A percentile compares a stretch with the other conserved stretches of the same genome.
Conservation (phyloP, 1,140 invertebrate genomes). For the Forficula auricularia region DNA sequence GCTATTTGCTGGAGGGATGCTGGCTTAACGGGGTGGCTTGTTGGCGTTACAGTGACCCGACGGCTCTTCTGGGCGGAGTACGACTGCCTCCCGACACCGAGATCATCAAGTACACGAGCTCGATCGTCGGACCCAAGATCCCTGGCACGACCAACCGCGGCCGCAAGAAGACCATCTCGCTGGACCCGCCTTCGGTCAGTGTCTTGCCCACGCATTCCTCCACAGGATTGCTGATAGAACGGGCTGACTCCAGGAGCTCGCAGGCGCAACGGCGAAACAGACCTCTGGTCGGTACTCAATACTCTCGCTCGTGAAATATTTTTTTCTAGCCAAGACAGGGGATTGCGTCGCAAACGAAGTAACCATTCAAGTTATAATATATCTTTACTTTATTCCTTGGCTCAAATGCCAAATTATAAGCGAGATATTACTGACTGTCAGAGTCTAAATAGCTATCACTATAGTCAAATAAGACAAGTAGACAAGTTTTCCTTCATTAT, state of each 20-base stretch:
- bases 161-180: slow-evolving; percentile 67
- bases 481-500: no score
- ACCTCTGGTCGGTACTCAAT: neutral
- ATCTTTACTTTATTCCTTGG: no score
- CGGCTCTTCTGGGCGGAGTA: slow-evolving; percentile 58
- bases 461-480: no score
- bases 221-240: slow-evolving; percentile 27
- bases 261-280: neutral
- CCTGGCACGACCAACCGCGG: slow-evolving; percentile 64
- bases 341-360: no score
- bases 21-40: slow-evolving; percentile 1
- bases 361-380: no score
- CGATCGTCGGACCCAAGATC: slow-evolving; percentile 61
- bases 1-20: no score
- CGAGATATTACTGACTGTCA: no score
- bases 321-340: no score
- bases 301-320: neutral
- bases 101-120: slow-evolving; percentile 75
- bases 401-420: no score
- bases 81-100: slow-evolving; percentile 71
- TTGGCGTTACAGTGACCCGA: slow-evolving; percentile 43
- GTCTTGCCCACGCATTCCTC: slow-evolving; percentile 30
- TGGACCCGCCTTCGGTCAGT: slow-evolving; percentile 60
- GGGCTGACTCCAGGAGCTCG: slow-evolving; percentile 18
- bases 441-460: no score